Evolutionary conservation across 2,113 vertebrate species (phyloP), one percentile per base, ranked within the genome.

Genomic region (Etia nguti): DNA sequence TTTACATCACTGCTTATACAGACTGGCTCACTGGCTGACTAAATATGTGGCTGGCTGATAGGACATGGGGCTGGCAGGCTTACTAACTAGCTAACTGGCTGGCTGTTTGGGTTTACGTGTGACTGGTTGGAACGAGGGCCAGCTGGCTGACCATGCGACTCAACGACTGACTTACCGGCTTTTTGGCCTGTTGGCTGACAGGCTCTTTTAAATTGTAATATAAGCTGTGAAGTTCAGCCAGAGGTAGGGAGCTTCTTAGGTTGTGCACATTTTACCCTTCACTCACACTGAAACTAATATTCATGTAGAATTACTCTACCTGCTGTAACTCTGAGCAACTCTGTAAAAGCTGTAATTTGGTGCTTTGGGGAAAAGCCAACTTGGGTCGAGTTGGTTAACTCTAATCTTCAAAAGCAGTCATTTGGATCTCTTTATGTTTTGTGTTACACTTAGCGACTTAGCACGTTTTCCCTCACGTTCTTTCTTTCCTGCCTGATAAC

Each of bases 201-300:
- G 82, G 60, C 50, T 81, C 81, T 89, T 90, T 90, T 93, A 85
- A 93, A 84, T 62, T 88, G 80, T 88, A 88, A 88, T 89, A 79
- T 88, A 82, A 89, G 81, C 88, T 82, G 80, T 65, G 56, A 80
- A 73, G 88, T 94, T 94, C 91, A 93, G 90, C 92, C 93, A 93
- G 90, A 84, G 93, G 90, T 92, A 29, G 86, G 20, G 62, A 85
- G 36, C 65, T 83, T 80, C 73, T 89, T 52, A 41, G 83, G 60
- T 92, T 77, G 80, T 43, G 62, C 3, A 77, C 79, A 83, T 84
- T 62, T 82, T 79, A 62, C 11, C 3, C 1, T 80, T 82, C 60
- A 62, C 59, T 80, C 12, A 22, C 41, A 34, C 54, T 59, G 41
- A 86, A 80, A 24, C 22, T 13, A 8, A 79, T 55, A 20, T 56